Conservation (phyloP, 2,888 invertebrate genomes). For the Exocentrus adspersus region DNA sequence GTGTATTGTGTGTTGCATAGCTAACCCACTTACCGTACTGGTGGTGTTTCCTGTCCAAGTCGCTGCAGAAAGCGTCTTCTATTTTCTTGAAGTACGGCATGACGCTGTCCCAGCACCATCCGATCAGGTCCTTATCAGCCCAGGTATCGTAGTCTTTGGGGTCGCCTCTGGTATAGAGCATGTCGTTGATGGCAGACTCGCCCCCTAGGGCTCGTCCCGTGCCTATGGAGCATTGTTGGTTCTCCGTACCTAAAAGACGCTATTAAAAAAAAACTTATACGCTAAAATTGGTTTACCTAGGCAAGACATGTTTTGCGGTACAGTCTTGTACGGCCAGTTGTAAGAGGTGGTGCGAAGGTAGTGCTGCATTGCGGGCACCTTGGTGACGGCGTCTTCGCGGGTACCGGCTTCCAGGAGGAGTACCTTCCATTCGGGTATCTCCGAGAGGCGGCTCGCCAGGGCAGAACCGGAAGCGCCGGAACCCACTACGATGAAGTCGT, state of each 20-base stretch:
- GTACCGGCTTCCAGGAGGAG: constrained; percentile 57
- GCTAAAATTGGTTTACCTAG: constrained; percentile 55
- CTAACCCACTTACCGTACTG: constrained; percentile 52
- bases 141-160: constrained; percentile 80
- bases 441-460: constrained; percentile 43
- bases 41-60: constrained; percentile 67
- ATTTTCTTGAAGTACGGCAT: constrained; percentile 81
- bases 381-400: constrained; percentile 66
- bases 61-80: constrained; percentile 73
- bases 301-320: constrained; percentile 67
- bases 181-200: constrained; percentile 80
- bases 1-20: not conserved
- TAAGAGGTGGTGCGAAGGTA: constrained; percentile 68
- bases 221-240: constrained; percentile 50
- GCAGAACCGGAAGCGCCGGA: constrained; percentile 65
- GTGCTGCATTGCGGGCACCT: constrained; percentile 67
- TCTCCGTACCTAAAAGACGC: constrained; percentile 47
- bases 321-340: constrained; percentile 72
- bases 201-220: constrained; percentile 84
- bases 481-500: constrained; percentile 57
- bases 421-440: constrained; percentile 41
- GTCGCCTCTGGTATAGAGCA: constrained; percentile 82
- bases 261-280: constrained; percentile 1
- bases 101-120: constrained; percentile 79
- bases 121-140: constrained; percentile 75